These are phyloP conservation scores for Heliothis subflexa DNA, from an alignment of 1,140 invertebrate genomes.

Conservation along the genomic window DNA sequence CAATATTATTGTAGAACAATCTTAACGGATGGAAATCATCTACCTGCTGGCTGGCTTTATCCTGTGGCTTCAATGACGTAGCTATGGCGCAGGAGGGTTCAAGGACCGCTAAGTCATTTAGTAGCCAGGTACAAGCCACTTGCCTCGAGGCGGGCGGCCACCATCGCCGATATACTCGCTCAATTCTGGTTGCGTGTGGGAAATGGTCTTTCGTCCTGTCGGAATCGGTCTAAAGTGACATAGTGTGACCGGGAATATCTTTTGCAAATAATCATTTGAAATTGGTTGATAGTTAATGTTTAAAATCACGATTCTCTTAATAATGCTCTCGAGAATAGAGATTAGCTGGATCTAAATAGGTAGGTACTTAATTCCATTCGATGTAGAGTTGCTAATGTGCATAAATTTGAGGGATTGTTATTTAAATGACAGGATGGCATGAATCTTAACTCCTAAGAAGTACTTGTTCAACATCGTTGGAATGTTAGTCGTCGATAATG, in stretches of 20 bases:
- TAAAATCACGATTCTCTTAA: not conserved
- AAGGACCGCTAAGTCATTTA: constrained; percentile 65
- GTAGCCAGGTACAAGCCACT: constrained; percentile 61
- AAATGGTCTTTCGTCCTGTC: constrained; percentile 58
- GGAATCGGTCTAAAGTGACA: constrained; percentile 44
- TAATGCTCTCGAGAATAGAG: not conserved
- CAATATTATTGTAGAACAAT: constrained; percentile 2
- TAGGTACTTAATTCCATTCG: not conserved
- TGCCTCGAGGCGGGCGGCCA: constrained; percentile 51
- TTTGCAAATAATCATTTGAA: constrained; percentile 26
- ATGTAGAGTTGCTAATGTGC: not conserved
- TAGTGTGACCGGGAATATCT: constrained; percentile 23
- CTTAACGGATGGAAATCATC: constrained; percentile 4
- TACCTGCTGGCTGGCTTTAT: constrained; percentile 46
- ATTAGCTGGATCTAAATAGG: too few relatives aligned
- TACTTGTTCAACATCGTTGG: not conserved
- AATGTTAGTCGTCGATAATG: constrained; percentile 29
- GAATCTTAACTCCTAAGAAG: not conserved
- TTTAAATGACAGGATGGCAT: not conserved
- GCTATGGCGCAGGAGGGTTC: constrained; percentile 52
- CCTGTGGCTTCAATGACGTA: constrained; percentile 51
- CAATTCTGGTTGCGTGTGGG: constrained; percentile 59
- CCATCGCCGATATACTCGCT: constrained; percentile 46
- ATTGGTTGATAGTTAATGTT: not conserved
- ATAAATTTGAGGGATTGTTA: not conserved